Conservation (phyloP, 2,113 vertebrate species). For the Coregonus clupeaformis region DNA sequence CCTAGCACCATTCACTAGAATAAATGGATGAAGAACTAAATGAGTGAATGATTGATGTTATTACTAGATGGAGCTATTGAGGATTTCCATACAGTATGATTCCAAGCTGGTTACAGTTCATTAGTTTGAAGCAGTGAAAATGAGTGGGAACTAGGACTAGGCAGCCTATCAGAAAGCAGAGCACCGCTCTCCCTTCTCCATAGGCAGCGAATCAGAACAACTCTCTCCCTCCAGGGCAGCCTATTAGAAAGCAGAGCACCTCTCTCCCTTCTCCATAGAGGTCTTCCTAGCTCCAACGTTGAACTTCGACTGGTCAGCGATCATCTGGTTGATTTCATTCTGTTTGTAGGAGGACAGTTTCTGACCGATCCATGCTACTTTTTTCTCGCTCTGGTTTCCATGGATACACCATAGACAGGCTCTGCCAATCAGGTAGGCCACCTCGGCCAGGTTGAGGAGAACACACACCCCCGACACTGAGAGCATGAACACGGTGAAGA, state of each 20-base stretch:
- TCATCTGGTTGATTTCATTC: slow-evolving; percentile 90
- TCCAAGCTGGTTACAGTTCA: slow-evolving; percentile 20
- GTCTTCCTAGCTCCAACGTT: slow-evolving; percentile 61
- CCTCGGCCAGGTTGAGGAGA: slow-evolving; percentile 90
- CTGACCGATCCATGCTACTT: slow-evolving; percentile 83
- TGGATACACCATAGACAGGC: slow-evolving; percentile 78
- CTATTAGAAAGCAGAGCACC: slow-evolving; percentile 73
- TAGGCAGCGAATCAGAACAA: too few relatives aligned
- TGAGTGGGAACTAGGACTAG: background rate
- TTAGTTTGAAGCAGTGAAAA: slow-evolving; percentile 7
- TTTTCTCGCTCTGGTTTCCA: slow-evolving; percentile 72
- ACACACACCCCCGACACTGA: slow-evolving; percentile 91
- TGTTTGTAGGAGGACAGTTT: slow-evolving; percentile 89
- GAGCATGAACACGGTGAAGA: slow-evolving; percentile 98
- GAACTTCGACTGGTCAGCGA: slow-evolving; percentile 71
- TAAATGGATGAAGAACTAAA: slow-evolving; percentile 4
- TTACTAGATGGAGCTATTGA: background rate
- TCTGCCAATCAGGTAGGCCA: slow-evolving; percentile 83
- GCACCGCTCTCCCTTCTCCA: slow-evolving; percentile 39
- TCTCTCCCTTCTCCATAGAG: slow-evolving; percentile 63
- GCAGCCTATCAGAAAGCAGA: slow-evolving; percentile 29
- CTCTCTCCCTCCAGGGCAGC: too few relatives aligned
- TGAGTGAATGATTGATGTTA: slow-evolving; percentile 19
- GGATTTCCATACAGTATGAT: background rate
- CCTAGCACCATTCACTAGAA: slow-evolving; percentile 24